phyloP scores from a whole-genome alignment of 1,140 invertebrate genomes.

The Drosophila albomicans region DNA sequence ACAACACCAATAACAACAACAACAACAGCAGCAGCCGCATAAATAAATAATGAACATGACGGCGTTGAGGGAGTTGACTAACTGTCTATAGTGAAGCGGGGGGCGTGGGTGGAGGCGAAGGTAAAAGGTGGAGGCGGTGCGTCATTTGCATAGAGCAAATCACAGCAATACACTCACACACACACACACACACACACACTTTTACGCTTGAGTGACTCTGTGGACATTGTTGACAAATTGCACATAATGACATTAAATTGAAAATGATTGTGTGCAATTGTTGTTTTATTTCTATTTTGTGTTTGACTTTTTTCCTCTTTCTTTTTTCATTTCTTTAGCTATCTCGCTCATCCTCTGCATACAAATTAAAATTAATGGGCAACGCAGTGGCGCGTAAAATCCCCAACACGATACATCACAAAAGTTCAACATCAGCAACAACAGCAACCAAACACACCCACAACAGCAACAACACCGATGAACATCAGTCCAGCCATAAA shows the following conservation, averaged over 20 bases:
- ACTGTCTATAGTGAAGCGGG: slow-evolving; percentile 5
- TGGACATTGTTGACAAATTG: slow-evolving; percentile 84
- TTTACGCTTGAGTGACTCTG: slow-evolving; percentile 67
- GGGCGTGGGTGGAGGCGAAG: slow-evolving; percentile 14
- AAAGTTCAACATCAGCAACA: not conserved
- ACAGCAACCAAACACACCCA: slow-evolving; percentile 48
- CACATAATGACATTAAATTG: slow-evolving; percentile 85
- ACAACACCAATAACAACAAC: slow-evolving; percentile 41
- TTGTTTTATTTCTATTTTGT: slow-evolving; percentile 55
- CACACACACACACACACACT: slow-evolving; percentile 22
- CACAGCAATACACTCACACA: slow-evolving; percentile 38
- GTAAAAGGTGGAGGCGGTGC: slow-evolving; percentile 20
- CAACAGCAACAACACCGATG: slow-evolving; percentile 19
- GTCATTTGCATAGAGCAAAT: slow-evolving; percentile 68
- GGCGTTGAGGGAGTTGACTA: slow-evolving; percentile 32
- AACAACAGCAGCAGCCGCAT: slow-evolving; percentile 53
- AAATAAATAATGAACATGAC: slow-evolving; percentile 58
- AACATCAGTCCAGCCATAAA: slow-evolving; percentile 49
- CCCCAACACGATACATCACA: slow-evolving; percentile 67
- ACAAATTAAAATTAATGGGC: slow-evolving; percentile 83
- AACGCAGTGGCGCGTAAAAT: slow-evolving; percentile 77
- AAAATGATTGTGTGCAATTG: slow-evolving; percentile 84
- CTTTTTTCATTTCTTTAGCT: slow-evolving; percentile 36
- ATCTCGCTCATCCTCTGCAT: slow-evolving; percentile 48
- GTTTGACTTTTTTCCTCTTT: slow-evolving; percentile 10